Percentiles rank a stretch among this genome's conserved stretches.
phyloP scores from a whole-genome alignment of 2,888 invertebrate species.

The Ganaspis brasiliensis region DNA sequence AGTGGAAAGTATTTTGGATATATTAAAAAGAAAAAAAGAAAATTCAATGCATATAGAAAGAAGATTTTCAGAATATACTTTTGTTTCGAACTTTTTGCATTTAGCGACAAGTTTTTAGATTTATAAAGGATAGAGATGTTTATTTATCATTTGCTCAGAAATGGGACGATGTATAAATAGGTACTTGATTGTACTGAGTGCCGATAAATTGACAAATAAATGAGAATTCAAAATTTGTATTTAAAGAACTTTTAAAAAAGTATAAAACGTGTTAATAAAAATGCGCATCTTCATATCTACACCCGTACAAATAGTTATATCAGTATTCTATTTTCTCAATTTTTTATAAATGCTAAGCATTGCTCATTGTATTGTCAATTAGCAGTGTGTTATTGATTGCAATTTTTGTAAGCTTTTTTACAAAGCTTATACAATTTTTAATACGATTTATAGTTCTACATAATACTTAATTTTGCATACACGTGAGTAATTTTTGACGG shows the following conservation, averaged over 20 bases:
- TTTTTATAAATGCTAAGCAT: slow-evolving; percentile 51
- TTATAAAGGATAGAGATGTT: too few species aligned
- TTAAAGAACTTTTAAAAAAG: background rate
- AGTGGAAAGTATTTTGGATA: too few species aligned
- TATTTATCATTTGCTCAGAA: too few species aligned
- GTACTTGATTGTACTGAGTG: too few species aligned
- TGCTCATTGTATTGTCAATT: slow-evolving; percentile 49
- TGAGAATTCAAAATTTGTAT: too few species aligned
- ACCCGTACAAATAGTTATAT: slow-evolving; percentile 69
- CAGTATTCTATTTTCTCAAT: slow-evolving; percentile 73
- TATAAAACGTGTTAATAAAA: slow-evolving; percentile 17
- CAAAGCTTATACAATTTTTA: slow-evolving; percentile 54
- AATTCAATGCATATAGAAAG: too few species aligned
- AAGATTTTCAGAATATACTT: too few species aligned
- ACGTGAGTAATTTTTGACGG: slow-evolving; percentile 39
- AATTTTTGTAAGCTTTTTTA: slow-evolving; percentile 60
- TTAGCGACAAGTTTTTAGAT: too few species aligned
- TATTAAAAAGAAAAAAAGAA: too few species aligned
- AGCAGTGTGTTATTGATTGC: slow-evolving; percentile 57
- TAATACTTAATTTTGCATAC: slow-evolving; percentile 40
- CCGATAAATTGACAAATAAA: too few species aligned
- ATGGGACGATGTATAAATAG: too few species aligned
- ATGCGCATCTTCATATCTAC: slow-evolving; percentile 69
- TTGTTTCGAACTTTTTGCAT: too few species aligned
- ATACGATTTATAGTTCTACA: slow-evolving; percentile 28